Percentiles rank a stretch among this genome's conserved stretches.
Conservation (phyloP, 2,113 vertebrate genomes). For the Tricholaema leucomelas region DNA sequence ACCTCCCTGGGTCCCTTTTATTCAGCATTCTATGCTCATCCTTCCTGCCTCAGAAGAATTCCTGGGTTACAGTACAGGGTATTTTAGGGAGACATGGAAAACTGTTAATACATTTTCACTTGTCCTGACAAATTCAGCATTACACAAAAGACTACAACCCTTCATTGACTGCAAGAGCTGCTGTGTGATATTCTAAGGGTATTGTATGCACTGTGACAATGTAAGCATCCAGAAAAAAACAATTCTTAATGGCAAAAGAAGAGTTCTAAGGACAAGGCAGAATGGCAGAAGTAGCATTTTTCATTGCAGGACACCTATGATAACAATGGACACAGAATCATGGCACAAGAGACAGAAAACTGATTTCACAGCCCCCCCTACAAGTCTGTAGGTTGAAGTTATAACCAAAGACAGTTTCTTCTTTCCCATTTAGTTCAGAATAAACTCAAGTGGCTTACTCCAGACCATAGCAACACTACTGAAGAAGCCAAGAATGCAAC, state of each 20-base stretch:
- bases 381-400: neutral
- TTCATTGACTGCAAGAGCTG: neutral
- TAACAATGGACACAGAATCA: neutral
- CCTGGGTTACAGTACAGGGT: fast-evolving
- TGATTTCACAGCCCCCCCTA: neutral
- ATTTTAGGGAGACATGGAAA: neutral
- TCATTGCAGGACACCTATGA: neutral
- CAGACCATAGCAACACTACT: neutral
- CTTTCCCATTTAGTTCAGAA: neutral
- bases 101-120: neutral
- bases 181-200: neutral
- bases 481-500: neutral
- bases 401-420: neutral
- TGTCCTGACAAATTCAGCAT: neutral
- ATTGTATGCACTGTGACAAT: neutral
- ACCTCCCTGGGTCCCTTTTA: no score
- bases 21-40: neutral
- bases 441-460: neutral
- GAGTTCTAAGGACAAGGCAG: neutral
- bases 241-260: neutral
- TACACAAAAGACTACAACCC: neutral
- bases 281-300: neutral
- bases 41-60: neutral
- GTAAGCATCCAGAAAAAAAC: neutral
- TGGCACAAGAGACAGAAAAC: neutral